These are phyloP conservation scores for Myotis planiceps DNA, from an alignment of 2,797 vertebrate genomes.

Conservation along the genomic window DNA sequence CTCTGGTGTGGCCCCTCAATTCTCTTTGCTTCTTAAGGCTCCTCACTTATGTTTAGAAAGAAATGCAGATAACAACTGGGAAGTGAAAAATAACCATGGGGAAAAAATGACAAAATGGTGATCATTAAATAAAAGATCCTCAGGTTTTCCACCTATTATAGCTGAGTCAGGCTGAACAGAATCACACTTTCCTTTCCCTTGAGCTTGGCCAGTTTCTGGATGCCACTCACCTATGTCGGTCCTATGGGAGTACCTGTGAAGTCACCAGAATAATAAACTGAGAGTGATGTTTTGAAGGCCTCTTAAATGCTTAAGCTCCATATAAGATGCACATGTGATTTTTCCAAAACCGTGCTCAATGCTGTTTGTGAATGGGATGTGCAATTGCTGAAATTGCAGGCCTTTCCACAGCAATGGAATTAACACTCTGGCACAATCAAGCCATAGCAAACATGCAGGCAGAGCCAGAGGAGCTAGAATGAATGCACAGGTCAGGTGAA, in stretches of 20 bases:
- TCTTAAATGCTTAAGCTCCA: neutral
- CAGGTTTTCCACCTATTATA: neutral
- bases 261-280: neutral
- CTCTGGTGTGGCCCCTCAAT: slow-evolving; percentile 5
- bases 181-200: neutral
- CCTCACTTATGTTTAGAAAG: slow-evolving; percentile 23
- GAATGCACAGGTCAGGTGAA: neutral
- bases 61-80: slow-evolving; percentile 54
- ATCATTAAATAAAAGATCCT: neutral
- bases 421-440: neutral
- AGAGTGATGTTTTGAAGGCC: neutral
- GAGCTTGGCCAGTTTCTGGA: neutral
- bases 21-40: slow-evolving; percentile 36
- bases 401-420: neutral
- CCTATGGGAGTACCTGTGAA: neutral
- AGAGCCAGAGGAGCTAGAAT: neutral
- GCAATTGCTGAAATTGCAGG: neutral
- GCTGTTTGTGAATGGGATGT: neutral
- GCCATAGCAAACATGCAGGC: neutral
- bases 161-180: neutral
- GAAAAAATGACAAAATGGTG: slow-evolving; percentile 23
- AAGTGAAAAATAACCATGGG: slow-evolving; percentile 54
- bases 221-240: neutral
- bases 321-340: neutral
- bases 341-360: neutral